phyloP scores from a whole-genome alignment of 2,888 invertebrate species.

The Dioctria rufipes region DNA sequence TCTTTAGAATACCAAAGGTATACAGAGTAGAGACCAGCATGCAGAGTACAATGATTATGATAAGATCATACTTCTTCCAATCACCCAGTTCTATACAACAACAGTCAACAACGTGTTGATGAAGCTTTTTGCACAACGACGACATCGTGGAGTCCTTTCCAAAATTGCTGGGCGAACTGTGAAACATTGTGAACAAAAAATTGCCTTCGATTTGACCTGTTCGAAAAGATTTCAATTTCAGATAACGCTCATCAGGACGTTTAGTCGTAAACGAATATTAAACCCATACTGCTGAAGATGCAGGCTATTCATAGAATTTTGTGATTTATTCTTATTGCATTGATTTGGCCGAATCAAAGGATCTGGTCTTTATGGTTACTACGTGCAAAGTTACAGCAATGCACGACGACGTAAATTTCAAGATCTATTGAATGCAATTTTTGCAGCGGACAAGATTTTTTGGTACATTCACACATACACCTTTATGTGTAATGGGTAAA shows the following conservation, averaged over 20 bases:
- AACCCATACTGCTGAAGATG: conserved; percentile 43
- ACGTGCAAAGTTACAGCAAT: conserved; percentile 32
- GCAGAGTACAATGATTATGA: conserved; percentile 54
- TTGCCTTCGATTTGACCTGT: conserved; percentile 56
- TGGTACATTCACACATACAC: not conserved
- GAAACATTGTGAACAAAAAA: conserved; percentile 46
- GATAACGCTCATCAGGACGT: conserved; percentile 58
- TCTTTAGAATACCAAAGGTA: not conserved
- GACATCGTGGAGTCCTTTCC: conserved; percentile 32
- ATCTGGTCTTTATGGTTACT: not conserved
- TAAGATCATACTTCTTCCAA: conserved; percentile 54
- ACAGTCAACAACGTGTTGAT: conserved; percentile 53
- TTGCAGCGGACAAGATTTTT: conserved; percentile 2
- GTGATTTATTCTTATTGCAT: conserved; percentile 56
- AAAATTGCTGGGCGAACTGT: conserved; percentile 40
- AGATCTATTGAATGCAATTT: conserved; percentile 49
- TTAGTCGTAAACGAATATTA: conserved; percentile 55
- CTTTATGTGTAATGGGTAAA: conserved; percentile 5
- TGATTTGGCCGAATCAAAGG: not conserved
- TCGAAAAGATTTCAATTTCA: conserved; percentile 60
- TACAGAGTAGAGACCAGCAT: conserved; percentile 15
- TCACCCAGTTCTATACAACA: conserved; percentile 4
- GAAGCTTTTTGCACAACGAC: conserved; percentile 20
- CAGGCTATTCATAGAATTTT: conserved; percentile 33
- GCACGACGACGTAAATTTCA: not conserved